Conservation (phyloP, 2,797 vertebrate species). For the Microcaecilia unicolor region DNA sequence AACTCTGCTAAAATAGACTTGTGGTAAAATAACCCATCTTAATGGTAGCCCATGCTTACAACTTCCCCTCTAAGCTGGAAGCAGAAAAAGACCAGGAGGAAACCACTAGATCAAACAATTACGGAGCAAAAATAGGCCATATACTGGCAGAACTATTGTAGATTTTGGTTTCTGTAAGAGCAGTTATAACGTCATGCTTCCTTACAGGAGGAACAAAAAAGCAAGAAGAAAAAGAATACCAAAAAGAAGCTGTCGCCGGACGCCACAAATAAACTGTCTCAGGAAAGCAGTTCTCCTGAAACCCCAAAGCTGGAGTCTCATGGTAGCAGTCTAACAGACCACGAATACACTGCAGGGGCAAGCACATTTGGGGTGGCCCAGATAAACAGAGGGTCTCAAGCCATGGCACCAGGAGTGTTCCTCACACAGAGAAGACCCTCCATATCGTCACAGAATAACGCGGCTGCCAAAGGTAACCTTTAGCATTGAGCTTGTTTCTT, state of each 20-base stretch:
- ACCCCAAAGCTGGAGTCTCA: slow-evolving; percentile 68
- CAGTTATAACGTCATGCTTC: slow-evolving; percentile 36
- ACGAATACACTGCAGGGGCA: slow-evolving; percentile 73
- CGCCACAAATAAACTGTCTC: slow-evolving; percentile 68
- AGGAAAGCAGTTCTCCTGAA: slow-evolving; percentile 88
- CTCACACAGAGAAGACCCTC: slow-evolving; percentile 85
- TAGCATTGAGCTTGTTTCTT: neutral
- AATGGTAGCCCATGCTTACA: no score
- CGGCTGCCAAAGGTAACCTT: slow-evolving; percentile 66
- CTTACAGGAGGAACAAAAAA: slow-evolving; percentile 89
- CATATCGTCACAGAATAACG: slow-evolving; percentile 82
- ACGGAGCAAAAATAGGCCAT: neutral
- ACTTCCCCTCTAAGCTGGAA: no score
- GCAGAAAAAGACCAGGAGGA: no score
- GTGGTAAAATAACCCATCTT: no score
- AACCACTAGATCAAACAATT: no score
- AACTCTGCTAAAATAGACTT: no score
- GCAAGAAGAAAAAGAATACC: slow-evolving; percentile 88
- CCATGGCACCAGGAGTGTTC: slow-evolving; percentile 93
- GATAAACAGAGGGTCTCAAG: slow-evolving; percentile 68
- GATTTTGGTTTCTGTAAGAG: slow-evolving; percentile 19
- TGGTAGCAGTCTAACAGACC: slow-evolving; percentile 80
- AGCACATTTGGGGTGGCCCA: slow-evolving; percentile 66
- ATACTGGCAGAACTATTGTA: neutral
- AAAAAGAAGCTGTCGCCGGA: slow-evolving; percentile 80